phyloP scores from a whole-genome alignment of 2,888 invertebrate genomes.

The Encarsia formosa region DNA sequence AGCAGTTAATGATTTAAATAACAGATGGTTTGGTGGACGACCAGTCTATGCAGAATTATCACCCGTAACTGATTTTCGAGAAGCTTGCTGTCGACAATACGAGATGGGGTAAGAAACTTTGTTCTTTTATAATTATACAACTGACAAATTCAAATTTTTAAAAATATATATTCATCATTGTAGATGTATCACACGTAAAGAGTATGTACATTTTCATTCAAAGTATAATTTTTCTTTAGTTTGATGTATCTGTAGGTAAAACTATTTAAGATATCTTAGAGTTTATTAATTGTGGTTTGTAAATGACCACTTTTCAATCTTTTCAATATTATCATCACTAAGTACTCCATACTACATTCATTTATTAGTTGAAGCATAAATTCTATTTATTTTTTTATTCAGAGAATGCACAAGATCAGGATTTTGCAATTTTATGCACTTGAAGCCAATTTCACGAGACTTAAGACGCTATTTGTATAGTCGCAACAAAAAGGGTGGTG shows the following conservation, averaged over 20 bases:
- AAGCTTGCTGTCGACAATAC: conserved; percentile 98
- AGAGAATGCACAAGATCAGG: conserved; percentile 96
- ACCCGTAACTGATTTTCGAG: conserved; percentile 98
- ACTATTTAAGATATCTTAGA: too few species aligned
- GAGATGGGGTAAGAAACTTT: conserved; percentile 80
- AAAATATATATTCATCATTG: too few species aligned
- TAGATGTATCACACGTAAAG: too few species aligned
- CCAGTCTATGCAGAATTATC: conserved; percentile 98
- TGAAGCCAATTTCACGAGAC: conserved; percentile 96
- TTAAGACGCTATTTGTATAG: conserved; percentile 79
- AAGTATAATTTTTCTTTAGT: too few species aligned
- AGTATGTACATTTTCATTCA: too few species aligned
- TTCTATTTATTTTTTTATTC: conserved; percentile 31
- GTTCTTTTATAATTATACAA: background rate
- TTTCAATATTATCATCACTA: too few species aligned
- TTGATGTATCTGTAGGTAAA: too few species aligned
- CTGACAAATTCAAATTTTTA: background rate
- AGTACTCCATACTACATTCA: too few species aligned
- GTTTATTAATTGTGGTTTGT: too few species aligned
- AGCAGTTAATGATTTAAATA: conserved; percentile 94
- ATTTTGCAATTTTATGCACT: conserved; percentile 99
- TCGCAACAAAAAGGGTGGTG: conserved; percentile 57
- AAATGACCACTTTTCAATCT: too few species aligned
- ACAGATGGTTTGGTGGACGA: conserved; percentile 97
- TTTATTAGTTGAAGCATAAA: too few species aligned